A percentile compares a stretch with the other conserved stretches of the same genome.
Conservation (phyloP, 2,113 vertebrate species). For the Suncus etruscus region DNA sequence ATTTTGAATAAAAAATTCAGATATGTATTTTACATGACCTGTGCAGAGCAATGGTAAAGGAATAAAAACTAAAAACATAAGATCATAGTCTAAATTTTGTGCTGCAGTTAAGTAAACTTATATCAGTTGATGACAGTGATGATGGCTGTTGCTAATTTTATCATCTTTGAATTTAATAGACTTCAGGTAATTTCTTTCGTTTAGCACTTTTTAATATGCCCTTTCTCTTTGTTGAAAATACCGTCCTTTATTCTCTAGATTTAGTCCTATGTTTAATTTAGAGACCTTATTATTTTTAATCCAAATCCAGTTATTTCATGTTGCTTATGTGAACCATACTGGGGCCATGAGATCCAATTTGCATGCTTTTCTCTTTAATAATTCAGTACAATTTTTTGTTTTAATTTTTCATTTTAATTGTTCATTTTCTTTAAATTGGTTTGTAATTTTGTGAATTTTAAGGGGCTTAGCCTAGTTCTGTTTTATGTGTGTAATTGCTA, state of each 20-base stretch:
- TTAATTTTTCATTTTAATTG: no score
- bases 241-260: not conserved
- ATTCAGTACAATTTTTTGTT: no score
- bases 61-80: not conserved
- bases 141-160: not conserved
- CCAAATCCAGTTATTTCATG: not conserved
- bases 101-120: not conserved
- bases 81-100: not conserved
- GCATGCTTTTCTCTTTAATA: no score
- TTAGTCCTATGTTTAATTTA: not conserved
- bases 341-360: no score
- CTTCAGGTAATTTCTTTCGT: not conserved
- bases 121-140: not conserved
- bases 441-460: no score
- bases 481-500: no score
- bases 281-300: not conserved
- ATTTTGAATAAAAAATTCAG: not conserved
- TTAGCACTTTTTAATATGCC: not conserved
- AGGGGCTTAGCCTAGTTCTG: no score
- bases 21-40: not conserved
- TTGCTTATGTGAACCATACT: no score
- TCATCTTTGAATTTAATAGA: constrained; percentile 1
- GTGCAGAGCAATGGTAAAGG: not conserved
- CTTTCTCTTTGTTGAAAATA: not conserved
- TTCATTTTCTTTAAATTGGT: no score